Conservation (phyloP, 1,140 invertebrate genomes). For the Drosophila persimilis region DNA sequence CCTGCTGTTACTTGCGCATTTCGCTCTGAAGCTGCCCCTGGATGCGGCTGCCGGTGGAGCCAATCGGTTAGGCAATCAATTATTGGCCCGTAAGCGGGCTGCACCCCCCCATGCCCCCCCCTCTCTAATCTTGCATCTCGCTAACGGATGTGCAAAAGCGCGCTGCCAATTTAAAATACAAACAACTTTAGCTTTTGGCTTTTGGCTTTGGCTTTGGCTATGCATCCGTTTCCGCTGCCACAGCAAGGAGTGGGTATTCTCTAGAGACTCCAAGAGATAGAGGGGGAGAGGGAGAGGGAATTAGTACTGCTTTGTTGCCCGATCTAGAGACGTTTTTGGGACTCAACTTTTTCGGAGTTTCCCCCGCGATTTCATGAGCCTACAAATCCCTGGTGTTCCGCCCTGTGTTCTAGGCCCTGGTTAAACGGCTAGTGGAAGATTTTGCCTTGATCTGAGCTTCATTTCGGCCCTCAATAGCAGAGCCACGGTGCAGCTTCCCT, state of each 20-base stretch:
- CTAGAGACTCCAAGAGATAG: no score
- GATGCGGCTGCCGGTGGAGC: constrained; percentile 57
- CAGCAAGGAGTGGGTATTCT: not conserved
- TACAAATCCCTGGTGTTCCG: no score
- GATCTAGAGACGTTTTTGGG: no score
- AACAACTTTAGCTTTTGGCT: constrained; percentile 63
- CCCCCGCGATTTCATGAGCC: no score
- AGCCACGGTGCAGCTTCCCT: no score
- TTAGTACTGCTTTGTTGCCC: no score
- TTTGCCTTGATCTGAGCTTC: no score
- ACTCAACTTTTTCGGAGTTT: no score
- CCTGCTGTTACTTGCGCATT: constrained; percentile 40
- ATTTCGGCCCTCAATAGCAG: no score
- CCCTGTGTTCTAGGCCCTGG: no score
- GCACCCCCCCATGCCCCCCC: not conserved
- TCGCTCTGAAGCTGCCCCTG: constrained; percentile 14
- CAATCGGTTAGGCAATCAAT: constrained; percentile 76
- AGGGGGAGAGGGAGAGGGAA: no score
- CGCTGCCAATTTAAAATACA: constrained; percentile 78
- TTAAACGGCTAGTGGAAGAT: no score
- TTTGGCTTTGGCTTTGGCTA: constrained; percentile 43
- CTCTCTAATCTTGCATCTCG: constrained; percentile 35
- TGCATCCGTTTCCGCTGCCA: constrained; percentile 68
- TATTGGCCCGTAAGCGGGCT: constrained; percentile 47
- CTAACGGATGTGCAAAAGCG: constrained; percentile 76